Percentiles rank a stretch among this genome's conserved stretches.
Conservation (phyloP, 2,888 invertebrate species). For the Carterocephalus palaemon region DNA sequence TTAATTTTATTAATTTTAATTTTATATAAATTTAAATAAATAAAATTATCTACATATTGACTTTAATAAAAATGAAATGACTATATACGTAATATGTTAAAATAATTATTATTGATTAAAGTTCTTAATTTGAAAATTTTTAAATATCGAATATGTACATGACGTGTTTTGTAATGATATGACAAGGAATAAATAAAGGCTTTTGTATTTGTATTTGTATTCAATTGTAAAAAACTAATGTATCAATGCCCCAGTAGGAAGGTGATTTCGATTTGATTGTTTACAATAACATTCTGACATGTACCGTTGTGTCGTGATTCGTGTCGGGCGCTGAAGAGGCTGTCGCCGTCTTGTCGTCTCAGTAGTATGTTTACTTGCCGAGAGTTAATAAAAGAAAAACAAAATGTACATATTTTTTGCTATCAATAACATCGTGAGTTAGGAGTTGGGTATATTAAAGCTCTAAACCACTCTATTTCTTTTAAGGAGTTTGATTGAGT, state of each 20-base stretch:
- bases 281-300: slow-evolving; percentile 28
- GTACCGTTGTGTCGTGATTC: too few species aligned
- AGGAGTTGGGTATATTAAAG: too few species aligned
- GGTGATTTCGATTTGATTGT: slow-evolving; percentile 6
- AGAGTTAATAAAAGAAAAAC: slow-evolving; percentile 44
- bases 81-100: too few species aligned
- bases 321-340: slow-evolving; percentile 37
- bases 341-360: slow-evolving; percentile 36
- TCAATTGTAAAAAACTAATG: background rate
- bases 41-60: too few species aligned
- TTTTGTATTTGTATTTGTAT: background rate
- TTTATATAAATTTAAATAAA: too few species aligned
- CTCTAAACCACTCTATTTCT: slow-evolving; percentile 5
- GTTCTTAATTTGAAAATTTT: too few species aligned
- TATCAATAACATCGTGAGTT: slow-evolving; percentile 13
- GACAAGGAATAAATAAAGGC: too few species aligned
- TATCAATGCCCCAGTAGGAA: background rate
- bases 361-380: slow-evolving; percentile 45
- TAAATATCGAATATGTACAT: too few species aligned
- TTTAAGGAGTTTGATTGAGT: slow-evolving; percentile 23
- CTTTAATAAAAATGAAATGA: too few species aligned
- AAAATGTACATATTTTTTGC: slow-evolving; percentile 58
- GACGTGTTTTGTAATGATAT: too few species aligned
- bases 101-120: too few species aligned
- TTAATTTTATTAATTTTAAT: too few species aligned